These are phyloP conservation scores for Bombus balteatus DNA, from an alignment of 1,140 invertebrate species.

Conservation along the genomic window DNA sequence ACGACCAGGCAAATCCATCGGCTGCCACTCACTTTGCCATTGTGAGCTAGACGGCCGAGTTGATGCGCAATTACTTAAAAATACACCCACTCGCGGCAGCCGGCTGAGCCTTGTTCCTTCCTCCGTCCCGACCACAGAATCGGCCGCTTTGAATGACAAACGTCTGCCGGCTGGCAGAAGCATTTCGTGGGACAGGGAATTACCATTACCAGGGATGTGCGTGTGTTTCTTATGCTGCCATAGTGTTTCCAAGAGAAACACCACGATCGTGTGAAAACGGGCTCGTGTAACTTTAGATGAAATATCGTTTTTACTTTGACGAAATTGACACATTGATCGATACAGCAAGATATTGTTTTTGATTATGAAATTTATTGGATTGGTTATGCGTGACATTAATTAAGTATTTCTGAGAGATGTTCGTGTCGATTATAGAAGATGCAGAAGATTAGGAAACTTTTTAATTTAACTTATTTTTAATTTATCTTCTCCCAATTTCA, in stretches of 20 bases:
- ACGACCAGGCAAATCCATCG: slow-evolving; percentile 37
- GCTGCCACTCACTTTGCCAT: slow-evolving; percentile 52
- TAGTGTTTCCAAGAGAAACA: not conserved
- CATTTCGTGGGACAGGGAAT: slow-evolving; percentile 11
- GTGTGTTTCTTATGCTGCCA: not conserved
- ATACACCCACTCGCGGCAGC: slow-evolving; percentile 47
- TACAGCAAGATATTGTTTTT: too few species aligned
- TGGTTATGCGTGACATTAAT: too few species aligned
- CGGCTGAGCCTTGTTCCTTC: not conserved
- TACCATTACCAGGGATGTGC: too few species aligned
- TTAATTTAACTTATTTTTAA: too few species aligned
- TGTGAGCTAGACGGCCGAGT: slow-evolving; percentile 51
- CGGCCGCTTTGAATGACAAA: slow-evolving; percentile 53
- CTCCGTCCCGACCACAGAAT: not conserved
- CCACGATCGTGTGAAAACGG: not conserved
- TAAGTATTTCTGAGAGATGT: too few species aligned
- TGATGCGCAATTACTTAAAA: slow-evolving; percentile 64
- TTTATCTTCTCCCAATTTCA: too few species aligned
- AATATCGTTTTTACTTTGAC: too few species aligned
- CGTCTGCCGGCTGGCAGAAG: slow-evolving; percentile 29
- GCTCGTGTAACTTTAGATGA: too few species aligned
- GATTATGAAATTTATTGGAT: too few species aligned
- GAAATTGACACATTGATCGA: too few species aligned
- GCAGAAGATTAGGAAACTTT: too few species aligned
- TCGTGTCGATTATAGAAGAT: too few species aligned